Conservation (phyloP, 2,113 vertebrate genomes). For the Maccullochella peelii region DNA sequence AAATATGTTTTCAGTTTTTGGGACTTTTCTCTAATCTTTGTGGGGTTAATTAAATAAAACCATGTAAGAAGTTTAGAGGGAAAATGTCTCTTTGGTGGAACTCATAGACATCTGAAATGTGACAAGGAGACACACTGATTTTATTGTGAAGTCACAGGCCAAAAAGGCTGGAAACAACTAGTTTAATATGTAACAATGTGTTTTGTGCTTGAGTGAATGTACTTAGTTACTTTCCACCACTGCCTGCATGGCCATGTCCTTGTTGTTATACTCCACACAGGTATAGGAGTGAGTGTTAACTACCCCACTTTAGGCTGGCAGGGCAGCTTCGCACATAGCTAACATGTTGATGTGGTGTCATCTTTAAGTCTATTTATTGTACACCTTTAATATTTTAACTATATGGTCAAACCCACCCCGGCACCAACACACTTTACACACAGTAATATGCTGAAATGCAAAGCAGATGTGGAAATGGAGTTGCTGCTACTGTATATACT, state of each 20-base stretch:
- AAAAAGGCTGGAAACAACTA: neutral
- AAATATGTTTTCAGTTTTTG: too few relatives aligned
- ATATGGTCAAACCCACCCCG: neutral
- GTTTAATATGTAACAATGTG: neutral
- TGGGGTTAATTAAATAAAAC: too few relatives aligned
- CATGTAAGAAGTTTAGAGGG: too few relatives aligned
- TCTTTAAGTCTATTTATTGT: conserved; percentile 25
- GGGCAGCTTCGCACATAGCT: conserved; percentile 1
- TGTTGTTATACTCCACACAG: neutral
- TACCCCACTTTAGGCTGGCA: neutral
- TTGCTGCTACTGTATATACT: neutral
- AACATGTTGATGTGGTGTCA: conserved; percentile 5
- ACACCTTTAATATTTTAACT: conserved; percentile 28
- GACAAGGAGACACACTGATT: neutral
- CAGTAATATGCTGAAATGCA: neutral
- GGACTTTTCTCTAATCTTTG: too few relatives aligned
- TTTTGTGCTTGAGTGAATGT: neutral
- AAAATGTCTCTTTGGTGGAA: too few relatives aligned
- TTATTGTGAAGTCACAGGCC: neutral
- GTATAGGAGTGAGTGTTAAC: neutral
- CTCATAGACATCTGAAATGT: too few relatives aligned
- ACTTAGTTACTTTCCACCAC: neutral
- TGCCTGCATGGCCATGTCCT: neutral
- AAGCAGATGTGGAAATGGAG: neutral
- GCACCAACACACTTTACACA: neutral